Evolutionary conservation across 2,797 vertebrate species (phyloP).

Genomic region (Poeciliopsis turneri): DNA sequence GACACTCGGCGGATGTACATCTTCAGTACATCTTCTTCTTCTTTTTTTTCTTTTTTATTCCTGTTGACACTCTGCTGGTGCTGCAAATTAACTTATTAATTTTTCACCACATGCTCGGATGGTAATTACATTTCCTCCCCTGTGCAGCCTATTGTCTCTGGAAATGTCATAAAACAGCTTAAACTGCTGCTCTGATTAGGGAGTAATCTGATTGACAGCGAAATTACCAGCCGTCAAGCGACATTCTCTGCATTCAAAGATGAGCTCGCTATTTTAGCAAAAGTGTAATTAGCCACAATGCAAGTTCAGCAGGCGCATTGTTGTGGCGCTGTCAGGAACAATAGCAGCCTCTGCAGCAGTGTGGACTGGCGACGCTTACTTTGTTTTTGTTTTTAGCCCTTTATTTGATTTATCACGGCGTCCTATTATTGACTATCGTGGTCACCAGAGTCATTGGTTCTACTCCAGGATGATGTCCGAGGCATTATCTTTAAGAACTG

Average conservation of each 20-base stretch:
- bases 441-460: constrained; percentile 7
- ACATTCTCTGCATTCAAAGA: constrained; percentile 71
- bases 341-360: constrained; percentile 46
- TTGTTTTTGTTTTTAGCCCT: constrained; percentile 20
- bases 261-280: constrained; percentile 55
- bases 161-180: constrained; percentile 79
- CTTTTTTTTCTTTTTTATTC: constrained; percentile 27
- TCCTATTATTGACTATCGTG: constrained; percentile 9
- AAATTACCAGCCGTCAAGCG: constrained; percentile 75
- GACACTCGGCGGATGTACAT: constrained; percentile 58
- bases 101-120: constrained; percentile 77
- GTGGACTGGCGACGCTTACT: constrained; percentile 20
- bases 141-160: constrained; percentile 75
- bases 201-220: constrained; percentile 78
- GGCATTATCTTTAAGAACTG: constrained; percentile 21
- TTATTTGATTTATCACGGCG: constrained; percentile 7
- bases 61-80: constrained; percentile 73
- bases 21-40: constrained; percentile 34
- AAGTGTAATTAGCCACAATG: constrained; percentile 71
- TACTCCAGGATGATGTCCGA: constrained; percentile 17
- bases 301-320: constrained; percentile 59
- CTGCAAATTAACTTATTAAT: constrained; percentile 80
- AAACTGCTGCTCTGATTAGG: constrained; percentile 75
- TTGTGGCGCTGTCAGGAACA: constrained; percentile 54
- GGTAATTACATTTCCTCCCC: constrained; percentile 79